Conservation (phyloP, 2,113 vertebrate genomes). For the Archilochus colubris region DNA sequence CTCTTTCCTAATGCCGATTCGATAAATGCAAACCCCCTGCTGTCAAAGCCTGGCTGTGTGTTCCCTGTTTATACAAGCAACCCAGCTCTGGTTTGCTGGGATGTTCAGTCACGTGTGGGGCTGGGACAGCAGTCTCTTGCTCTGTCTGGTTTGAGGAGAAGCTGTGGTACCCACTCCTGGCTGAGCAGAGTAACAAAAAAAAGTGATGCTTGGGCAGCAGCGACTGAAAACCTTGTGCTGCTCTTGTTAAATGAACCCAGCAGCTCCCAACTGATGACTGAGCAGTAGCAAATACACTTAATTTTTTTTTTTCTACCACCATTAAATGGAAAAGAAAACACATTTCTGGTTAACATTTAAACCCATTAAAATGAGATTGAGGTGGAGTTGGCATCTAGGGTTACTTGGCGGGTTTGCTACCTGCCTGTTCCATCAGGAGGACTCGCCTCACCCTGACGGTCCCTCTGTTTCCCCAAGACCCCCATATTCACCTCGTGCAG, state of each 20-base stretch:
- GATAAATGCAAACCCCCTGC: not conserved
- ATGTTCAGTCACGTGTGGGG: not conserved
- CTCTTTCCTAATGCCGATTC: not conserved
- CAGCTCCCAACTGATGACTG: not conserved
- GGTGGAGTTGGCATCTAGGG: not conserved
- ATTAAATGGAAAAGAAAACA: not conserved
- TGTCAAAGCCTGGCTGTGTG: not conserved
- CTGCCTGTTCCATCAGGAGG: not conserved
- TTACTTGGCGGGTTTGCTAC: not conserved
- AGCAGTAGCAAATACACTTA: not conserved
- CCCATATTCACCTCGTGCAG: rapidly evolving
- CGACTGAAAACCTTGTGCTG: not conserved
- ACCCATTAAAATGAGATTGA: not conserved
- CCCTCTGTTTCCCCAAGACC: rapidly evolving
- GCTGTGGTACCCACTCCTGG: not conserved
- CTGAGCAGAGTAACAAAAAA: not conserved
- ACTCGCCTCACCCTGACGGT: not conserved
- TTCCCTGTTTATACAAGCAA: not conserved
- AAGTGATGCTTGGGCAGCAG: not conserved
- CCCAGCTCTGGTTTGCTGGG: not conserved
- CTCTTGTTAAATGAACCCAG: not conserved
- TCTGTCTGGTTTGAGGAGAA: not conserved
- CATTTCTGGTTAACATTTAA: not conserved
- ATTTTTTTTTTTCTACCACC: not conserved
- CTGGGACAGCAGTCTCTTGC: not conserved